Base-by-base conservation (phyloP, 1,140 invertebrate genomes). In the Dryas iulia region DNA sequence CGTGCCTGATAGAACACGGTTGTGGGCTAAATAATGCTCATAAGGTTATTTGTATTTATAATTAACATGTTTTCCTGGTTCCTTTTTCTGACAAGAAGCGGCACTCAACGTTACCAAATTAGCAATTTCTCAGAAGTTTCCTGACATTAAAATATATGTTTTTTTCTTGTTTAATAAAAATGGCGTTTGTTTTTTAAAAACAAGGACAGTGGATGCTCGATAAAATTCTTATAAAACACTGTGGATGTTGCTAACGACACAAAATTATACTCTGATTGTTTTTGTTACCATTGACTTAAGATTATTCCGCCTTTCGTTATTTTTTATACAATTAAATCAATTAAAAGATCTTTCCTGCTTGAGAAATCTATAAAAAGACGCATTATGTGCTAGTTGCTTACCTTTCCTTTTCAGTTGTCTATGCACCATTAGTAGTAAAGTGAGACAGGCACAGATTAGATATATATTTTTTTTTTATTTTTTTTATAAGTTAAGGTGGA, bases 271-370 rank as follows among this genome's bases (percentile, higher is more conserved):
- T 10, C 24, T n/a, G 31, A 69, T 39, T 57, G 26, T 53, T 21
- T 56, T 69, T 70, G 39, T 59, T 65, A 23, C 47, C 10, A 59
- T 59, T 28, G 12, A 59, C 60, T 60, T 59, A 68, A 53, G 54
- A 58, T 60, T 56, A 64, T 28, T 54, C 57, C 39, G 56, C 30
- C 69, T 66, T 66, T 65, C 59, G 57, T 59, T 65, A 60, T 65
- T 68, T 71, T 54, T 74, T 74, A 65, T 52, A 25, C 30, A 35
- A 56, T 24, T 59, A 33, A 25, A 61, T 59, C 64, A 71, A 74
- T 74, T 71, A 71, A 74, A 66, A 52, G 25, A 57, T 26, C 47
- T 31, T 35, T 59, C 47, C 26, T 54, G 21, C 30, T 66, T 66
- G 52, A 53, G 23, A 54, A 54, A 47, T 58, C 35, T 47, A 47